Evolutionary conservation across 2,888 invertebrate species (phyloP).

Genomic region (Ceriagrion tenellum): DNA sequence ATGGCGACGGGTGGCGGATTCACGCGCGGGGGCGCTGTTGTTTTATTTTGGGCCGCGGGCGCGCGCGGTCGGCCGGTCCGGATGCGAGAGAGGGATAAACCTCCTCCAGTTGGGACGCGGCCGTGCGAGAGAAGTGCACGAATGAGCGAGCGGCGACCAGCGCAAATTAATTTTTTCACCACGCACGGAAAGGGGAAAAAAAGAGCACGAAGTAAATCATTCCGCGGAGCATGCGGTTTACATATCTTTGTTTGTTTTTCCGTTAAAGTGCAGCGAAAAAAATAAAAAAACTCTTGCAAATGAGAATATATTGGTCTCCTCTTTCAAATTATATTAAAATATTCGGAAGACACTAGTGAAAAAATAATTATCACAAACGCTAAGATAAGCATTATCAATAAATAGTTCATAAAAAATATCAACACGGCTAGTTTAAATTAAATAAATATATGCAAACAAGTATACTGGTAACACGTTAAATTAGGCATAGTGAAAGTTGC

Average conservation of each 20-base stretch:
- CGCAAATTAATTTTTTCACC: background rate
- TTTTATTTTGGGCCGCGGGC: background rate
- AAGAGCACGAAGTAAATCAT: constrained; percentile 52
- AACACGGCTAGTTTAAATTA: too few species aligned
- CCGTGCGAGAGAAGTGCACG: background rate
- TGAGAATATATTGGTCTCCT: background rate
- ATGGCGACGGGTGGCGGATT: background rate
- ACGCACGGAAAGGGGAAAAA: background rate
- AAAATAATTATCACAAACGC: background rate
- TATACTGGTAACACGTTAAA: too few species aligned
- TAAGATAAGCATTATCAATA: background rate
- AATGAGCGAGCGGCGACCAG: background rate
- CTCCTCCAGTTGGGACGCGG: background rate
- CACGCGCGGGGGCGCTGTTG: background rate
- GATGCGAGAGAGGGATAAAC: background rate
- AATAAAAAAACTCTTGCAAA: background rate
- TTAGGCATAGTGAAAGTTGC: too few species aligned
- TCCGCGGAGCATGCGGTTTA: constrained; percentile 20
- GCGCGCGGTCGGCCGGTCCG: constrained; percentile 22
- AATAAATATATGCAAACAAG: too few species aligned
- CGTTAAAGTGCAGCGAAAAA: background rate
- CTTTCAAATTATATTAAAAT: background rate
- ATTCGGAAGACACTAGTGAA: background rate
- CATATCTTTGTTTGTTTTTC: background rate
- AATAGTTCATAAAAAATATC: too few species aligned